Base-by-base conservation (phyloP, 2,113 vertebrate species). In the Zapus hudsonius region DNA sequence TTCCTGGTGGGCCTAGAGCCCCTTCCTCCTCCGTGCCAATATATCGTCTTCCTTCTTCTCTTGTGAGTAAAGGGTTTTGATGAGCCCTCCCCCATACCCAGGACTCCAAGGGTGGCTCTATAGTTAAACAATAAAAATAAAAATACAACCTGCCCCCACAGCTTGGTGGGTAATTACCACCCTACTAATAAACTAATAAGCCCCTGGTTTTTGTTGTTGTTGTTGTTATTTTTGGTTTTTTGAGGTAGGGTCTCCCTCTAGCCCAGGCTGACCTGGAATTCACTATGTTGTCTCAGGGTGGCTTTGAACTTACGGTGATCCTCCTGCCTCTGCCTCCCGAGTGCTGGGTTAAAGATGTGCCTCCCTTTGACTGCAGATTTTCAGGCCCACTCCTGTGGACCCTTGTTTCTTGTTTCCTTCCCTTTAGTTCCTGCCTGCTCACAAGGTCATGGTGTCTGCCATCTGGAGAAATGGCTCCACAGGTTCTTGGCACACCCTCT, bases 121-220 rank as follows among this genome's bases (percentile, higher is more conserved):
- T 1, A 8, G 33, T 40, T 6, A 0, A 67, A 69, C 33, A 69
- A 22, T 5, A 23, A 8, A 0, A 33, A 52, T 52, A 27, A 16
- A 10, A 31, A 22, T 2, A 7, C 25, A 52, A 52, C 52, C 52
- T 52, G 52, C 52, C 52, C 52, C 52, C 52, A 52, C 52, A 52
- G 52, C 73, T 1, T 0, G 33, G 9, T 29, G 17, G 0, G 0
- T 5, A 22, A 29, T 10, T 44, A 1, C 20, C 17, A 4, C 7
- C 55, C 66, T 19, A 36, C 33, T 25, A 8, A 23, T 8, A 29
- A 9, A 15, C 9, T 16, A n/a, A n/a, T n/a, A n/a, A n/a, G n/a
- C n/a, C n/a, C n/a, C n/a, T n/a, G n/a, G n/a, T n/a, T n/a, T n/a
- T n/a, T n/a, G n/a, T n/a, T n/a, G n/a, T n/a, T n/a, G n/a, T n/a